Base-by-base conservation (phyloP, 2,113 vertebrate species). In the Corythornis cristatus region DNA sequence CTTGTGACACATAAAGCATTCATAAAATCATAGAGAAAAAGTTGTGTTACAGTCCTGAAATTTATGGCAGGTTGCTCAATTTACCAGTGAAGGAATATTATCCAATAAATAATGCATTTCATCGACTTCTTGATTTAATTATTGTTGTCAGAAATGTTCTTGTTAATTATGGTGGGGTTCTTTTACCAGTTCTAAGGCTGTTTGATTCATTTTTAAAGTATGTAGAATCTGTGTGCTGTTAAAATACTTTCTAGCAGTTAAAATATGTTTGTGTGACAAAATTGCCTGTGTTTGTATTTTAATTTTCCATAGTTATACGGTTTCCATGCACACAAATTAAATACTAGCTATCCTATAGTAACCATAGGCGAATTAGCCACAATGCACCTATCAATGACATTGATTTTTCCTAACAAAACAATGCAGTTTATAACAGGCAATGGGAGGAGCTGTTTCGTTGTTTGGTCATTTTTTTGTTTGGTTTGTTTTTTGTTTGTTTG, bases 281-380 rank as follows among this genome's bases (percentile, higher is more conserved):
- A 37, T 76, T 60, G 65, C 75, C 88, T 96, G 31, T 92, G 86
- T 86, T 92, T 91, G 33, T 80, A 45, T 65, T 94, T 88, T 68
- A 86, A 48, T 26, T 62, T 95, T 75, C 86, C 31, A 0, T 58
- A 90, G 88, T 86, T 86, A 40, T 5, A 62, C 0, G 0, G 79
- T 95, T 94, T 89, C 88, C 72, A 95, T 65, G 90, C 50, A 46
- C 57, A 84, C 83, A 88, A 91, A 91, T 75, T 2, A 86, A 84
- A 84, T 46, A 20, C 6, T 31, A 58, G 6, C 28, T 82, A 65
- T 65, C 11, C 28, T 88, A 15, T 57, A 28, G 35, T 86, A 92
- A 92, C 65, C 1, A 0, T 64, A 74, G 29, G 77, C 77, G 33
- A 92, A 56, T 65, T 70, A 54, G 51, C 20, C 58, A 74, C n/a